Base-by-base conservation (phyloP, 1,140 invertebrate species). In the Zaprionus lachaisei region DNA sequence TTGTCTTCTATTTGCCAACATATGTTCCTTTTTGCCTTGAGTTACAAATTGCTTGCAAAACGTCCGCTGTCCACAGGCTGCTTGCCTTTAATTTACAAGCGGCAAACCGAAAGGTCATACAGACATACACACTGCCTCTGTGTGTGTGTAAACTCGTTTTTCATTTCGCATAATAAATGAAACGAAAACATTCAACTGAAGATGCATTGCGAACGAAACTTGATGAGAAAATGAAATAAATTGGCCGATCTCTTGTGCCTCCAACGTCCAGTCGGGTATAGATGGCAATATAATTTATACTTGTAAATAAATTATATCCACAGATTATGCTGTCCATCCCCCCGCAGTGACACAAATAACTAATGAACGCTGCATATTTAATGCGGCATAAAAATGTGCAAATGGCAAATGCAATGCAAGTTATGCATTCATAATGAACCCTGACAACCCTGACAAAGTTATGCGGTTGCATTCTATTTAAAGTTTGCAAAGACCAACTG, bases 1-100 rank as follows among this genome's bases (percentile, higher is more conserved):
- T 89, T 90, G 85, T 90, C 72, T 89, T 89, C 56, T 85, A 89
- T 89, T 90, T 89, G 85, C 85, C 82, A 90, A 89, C 84, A 89
- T 89, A 89, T 89, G 84, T 87, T 84, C 15, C 47, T 51, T 51
- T 60, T 77, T 66, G 84, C 81, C 85, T 68, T 68, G 70, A 77
- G 84, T 90, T 90, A 85, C 85, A 90, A 78, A 80, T 70, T 80
- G 76, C 70, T 66, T 41, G 70, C 75, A 70, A 85, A 89, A 89
- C 72, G 85, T 75, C 81, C 47, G 47, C 20, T 51, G 47, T 51
- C 47, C 47, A 24, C 9, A 22, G 20, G 24, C 47, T 14, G 47
- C 47, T 24, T 76, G 70, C 72, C 80, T 68, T 86, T 87, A 77
- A 87, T 80, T 86, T 79, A 72, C 72, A 79, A 76, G 31, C 55